phyloP scores from a whole-genome alignment of 2,113 vertebrate species.

The Pteruthius melanotis region DNA sequence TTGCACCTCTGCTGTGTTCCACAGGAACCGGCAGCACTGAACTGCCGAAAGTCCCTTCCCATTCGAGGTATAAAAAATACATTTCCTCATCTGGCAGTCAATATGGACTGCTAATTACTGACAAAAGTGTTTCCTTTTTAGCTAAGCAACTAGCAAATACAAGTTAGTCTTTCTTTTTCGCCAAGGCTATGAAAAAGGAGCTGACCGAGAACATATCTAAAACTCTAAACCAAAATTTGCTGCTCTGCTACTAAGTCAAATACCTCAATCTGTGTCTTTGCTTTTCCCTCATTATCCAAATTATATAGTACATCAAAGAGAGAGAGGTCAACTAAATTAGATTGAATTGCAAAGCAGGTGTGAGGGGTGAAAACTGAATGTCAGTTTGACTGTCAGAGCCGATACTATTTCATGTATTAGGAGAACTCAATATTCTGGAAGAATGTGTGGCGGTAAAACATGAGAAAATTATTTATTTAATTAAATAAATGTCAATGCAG shows the following conservation, averaged over 20 bases:
- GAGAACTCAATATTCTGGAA: not conserved
- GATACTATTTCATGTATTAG: not conserved
- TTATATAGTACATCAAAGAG: not conserved
- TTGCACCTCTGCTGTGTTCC: not conserved
- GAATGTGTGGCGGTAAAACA: not conserved
- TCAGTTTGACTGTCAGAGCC: not conserved
- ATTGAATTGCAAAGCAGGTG: not conserved
- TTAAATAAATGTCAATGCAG: not conserved
- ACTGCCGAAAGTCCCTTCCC: not conserved
- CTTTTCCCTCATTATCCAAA: not conserved
- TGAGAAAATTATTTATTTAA: not conserved
- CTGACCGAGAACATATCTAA: not conserved
- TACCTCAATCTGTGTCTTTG: not conserved
- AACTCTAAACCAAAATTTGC: not conserved
- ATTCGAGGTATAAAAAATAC: not conserved
- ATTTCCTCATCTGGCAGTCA: not conserved
- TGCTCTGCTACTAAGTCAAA: not conserved
- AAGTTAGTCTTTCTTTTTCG: not conserved
- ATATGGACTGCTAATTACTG: not conserved
- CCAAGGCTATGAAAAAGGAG: not conserved
- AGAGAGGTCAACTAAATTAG: not conserved
- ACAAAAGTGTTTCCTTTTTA: not conserved
- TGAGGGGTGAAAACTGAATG: not conserved
- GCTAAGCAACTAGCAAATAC: not conserved
- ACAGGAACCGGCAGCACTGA: not conserved